These are phyloP conservation scores for Acestrorhynchus altus DNA, from an alignment of 2,797 vertebrate species.

Conservation along the genomic window DNA sequence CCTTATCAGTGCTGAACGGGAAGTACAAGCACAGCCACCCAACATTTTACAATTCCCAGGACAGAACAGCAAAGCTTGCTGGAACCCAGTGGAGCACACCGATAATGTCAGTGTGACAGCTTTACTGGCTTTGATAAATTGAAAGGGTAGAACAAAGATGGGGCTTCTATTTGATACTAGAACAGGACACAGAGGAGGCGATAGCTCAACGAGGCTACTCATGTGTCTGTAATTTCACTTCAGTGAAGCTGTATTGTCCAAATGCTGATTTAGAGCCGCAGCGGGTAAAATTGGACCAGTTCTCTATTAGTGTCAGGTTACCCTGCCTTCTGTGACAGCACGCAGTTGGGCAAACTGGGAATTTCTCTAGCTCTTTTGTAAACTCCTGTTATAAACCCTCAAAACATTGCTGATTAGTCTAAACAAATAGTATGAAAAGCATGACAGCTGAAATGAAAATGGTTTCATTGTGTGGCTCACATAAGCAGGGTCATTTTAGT, in stretches of 20 bases:
- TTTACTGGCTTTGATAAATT: slow-evolving; percentile 17
- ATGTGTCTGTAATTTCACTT: slow-evolving; percentile 11
- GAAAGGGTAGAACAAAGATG: slow-evolving; percentile 7
- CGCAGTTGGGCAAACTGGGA: neutral
- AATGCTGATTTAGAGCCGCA: neutral
- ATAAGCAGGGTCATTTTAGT: neutral
- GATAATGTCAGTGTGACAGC: slow-evolving; percentile 47
- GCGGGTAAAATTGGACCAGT: neutral
- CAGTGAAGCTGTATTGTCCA: neutral
- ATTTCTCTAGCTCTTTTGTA: neutral
- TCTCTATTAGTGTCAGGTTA: neutral
- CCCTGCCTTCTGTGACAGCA: neutral
- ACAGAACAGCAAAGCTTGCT: slow-evolving; percentile 37
- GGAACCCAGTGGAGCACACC: slow-evolving; percentile 11
- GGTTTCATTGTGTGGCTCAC: neutral
- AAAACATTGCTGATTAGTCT: slow-evolving; percentile 11
- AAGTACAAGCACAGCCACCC: slow-evolving; percentile 43
- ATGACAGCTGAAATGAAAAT: neutral
- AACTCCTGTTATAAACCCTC: neutral
- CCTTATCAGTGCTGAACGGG: slow-evolving; percentile 52
- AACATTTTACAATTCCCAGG: slow-evolving; percentile 43
- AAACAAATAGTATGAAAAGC: slow-evolving; percentile 1
- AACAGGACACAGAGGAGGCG: neutral
- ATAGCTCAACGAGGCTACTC: neutral
- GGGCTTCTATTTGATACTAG: neutral